These are phyloP conservation scores for Gambusia affinis DNA, from an alignment of 2,113 vertebrate species.

Conservation along the genomic window DNA sequence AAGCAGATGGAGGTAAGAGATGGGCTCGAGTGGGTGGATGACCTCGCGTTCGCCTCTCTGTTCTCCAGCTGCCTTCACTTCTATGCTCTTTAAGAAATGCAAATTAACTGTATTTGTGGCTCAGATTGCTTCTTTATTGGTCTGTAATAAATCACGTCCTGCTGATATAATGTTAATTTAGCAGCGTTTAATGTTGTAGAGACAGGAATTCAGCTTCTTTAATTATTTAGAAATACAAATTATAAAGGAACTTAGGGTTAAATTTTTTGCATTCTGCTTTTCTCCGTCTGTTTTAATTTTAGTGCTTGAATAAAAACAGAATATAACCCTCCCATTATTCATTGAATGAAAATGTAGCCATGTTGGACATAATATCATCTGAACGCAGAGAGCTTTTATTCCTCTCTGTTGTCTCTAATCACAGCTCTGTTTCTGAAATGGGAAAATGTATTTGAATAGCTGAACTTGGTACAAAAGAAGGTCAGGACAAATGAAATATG, in stretches of 20 bases:
- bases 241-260: neutral
- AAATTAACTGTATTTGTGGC: constrained; percentile 9
- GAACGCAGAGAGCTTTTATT: neutral
- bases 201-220: neutral
- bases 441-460: constrained; percentile 14
- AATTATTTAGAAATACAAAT: constrained; percentile 1
- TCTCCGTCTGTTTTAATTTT: neutral
- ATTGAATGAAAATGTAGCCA: neutral
- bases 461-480: constrained; percentile 6
- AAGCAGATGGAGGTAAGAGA: constrained; percentile 67
- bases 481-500: constrained; percentile 4
- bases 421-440: neutral
- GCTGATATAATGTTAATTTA: constrained; percentile 1
- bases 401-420: constrained; percentile 3
- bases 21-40: constrained; percentile 64
- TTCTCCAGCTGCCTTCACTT: constrained; percentile 27
- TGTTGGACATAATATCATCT: neutral
- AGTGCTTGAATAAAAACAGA: neutral
- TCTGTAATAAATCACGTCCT: neutral
- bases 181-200: neutral
- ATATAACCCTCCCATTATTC: neutral
- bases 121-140: constrained; percentile 1
- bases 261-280: neutral
- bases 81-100: constrained; percentile 22
- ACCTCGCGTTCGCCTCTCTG: constrained; percentile 38